phyloP scores from a whole-genome alignment of 2,888 invertebrate species.

The Eilema sororculum region DNA sequence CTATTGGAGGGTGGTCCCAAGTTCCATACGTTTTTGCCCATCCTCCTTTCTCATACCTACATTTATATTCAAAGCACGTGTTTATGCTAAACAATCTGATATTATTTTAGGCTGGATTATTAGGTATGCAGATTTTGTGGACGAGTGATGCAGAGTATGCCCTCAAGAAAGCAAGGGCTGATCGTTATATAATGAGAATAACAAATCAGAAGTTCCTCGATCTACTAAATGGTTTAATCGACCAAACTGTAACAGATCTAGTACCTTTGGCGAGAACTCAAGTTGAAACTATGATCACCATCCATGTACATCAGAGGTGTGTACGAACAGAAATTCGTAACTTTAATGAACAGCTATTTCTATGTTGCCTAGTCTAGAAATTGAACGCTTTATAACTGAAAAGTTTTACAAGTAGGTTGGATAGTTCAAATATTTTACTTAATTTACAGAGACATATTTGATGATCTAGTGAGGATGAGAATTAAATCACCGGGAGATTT shows the following conservation, averaged over 20 bases:
- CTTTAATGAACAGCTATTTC: background rate
- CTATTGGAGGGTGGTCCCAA: too few relatives aligned
- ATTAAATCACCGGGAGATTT: constrained; percentile 91
- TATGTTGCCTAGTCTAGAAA: background rate
- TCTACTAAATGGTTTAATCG: constrained; percentile 93
- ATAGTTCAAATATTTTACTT: background rate
- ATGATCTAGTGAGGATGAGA: constrained; percentile 91
- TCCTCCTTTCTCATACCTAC: too few relatives aligned
- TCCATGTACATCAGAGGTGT: constrained; percentile 95
- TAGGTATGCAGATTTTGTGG: constrained; percentile 95
- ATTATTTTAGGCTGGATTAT: constrained; percentile 89
- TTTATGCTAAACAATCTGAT: background rate
- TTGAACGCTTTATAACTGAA: background rate
- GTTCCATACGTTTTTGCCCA: too few relatives aligned
- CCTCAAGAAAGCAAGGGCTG: constrained; percentile 89
- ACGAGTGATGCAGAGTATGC: constrained; percentile 94
- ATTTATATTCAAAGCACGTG: too few relatives aligned
- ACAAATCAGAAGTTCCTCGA: constrained; percentile 93
- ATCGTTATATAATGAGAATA: constrained; percentile 92
- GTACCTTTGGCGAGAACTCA: constrained; percentile 91
- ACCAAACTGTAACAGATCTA: constrained; percentile 93
- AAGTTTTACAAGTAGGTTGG: background rate
- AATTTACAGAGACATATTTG: constrained; percentile 92
- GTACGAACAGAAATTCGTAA: constrained; percentile 47
- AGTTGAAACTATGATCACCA: constrained; percentile 96